Evolutionary conservation across 2,888 invertebrate genomes (phyloP), one percentile per base, ranked within the genome.

Genomic region (Coremacera marginata): DNA sequence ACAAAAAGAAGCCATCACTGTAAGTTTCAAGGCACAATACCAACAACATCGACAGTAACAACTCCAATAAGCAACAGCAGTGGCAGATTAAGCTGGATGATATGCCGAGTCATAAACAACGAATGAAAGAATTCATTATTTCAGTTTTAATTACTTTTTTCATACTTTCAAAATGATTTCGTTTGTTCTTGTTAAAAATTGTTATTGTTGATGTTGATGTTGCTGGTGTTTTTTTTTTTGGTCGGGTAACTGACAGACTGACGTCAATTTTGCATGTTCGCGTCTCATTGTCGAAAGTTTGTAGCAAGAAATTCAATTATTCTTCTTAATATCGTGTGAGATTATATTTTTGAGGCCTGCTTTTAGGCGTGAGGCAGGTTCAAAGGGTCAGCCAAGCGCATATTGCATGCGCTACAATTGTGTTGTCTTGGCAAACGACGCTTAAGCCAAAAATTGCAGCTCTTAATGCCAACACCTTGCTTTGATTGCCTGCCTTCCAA

Each of bases 141-240:
- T 86, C 82, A 84, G 81, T 87, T 86, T 87, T 87, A 87, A 87
- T 87, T 85, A 84, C 87, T 87, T 87, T 87, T 84, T 86, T 86
- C 86, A 84, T 87, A 87, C 86, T 86, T 87, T 86, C 83, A 73
- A 78, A 81, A 81, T 77, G 76, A 62, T 73, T 80, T 62, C n/a
- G 22, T 31, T 34, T n/a, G 49, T 25, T 70, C 49, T 65, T 34
- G 70, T 76, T 76, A 55, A 52, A 52, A 49, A 71, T 70, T 70
- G 74, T 76, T 73, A 62, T 62, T n/a, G 77, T 67, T 70, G 71
- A 55, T 78, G 70, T 71, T 78, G 55, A 8, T 70, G 44, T 51
- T 19, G 49, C 55, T 8, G 31, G 55, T n/a, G 31, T 31, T 5
- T 31, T 31, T 22, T 19, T 67, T 27, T 80, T 76, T 72, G 82